Base-by-base conservation (phyloP, 2,113 vertebrate genomes). In the Xiphophorus hellerii region DNA sequence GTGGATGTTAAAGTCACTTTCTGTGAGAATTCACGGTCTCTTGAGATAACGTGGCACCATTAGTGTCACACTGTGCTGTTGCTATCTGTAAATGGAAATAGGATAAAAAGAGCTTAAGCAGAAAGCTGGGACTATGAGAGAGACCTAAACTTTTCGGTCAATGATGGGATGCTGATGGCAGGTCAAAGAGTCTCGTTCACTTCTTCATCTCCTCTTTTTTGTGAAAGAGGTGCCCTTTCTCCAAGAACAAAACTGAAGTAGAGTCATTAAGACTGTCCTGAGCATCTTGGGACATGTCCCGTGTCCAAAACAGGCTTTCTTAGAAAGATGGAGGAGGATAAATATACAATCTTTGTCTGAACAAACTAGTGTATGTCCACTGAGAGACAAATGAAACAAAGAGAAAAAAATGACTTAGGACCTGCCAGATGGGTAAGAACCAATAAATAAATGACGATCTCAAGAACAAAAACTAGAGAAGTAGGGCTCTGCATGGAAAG, bases 31-130 rank as follows among this genome's bases (percentile, higher is more conserved):
- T 58, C 25, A 22, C 2, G 31, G 68, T 77, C 75, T 81, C 80
- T 75, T 66, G 84, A 84, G 85, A 89, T 80, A 77, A 84, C 74
- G 48, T 65, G 69, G 77, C 69, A 69, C 66, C 73, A 83, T 81
- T 81, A 89, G 70, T 33, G 65, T 86, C 77, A 78, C 77, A 81
- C 71, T 71, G 75, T 31, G 54, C 64, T 39, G 25, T 35, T 76
- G 54, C 66, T 78, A 82, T 84, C 76, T 73, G 74, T 69, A 78
- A 78, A 86, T 74, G 74, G 9, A 88, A 71, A 88, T 44, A 20
- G 73, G 42, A 60, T 77, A 70, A 69, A 79, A 76, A 30, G 22
- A 58, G 65, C 31, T 72, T 77, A 71, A 35, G 37, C 10, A 66
- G 39, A 82, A 75, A 69, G 71, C 39, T 44, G 69, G 17, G 63